Percentiles rank a stretch among this genome's conserved stretches.
phyloP scores from a whole-genome alignment of 1,140 invertebrate genomes.

The Drosophila mojavensis region DNA sequence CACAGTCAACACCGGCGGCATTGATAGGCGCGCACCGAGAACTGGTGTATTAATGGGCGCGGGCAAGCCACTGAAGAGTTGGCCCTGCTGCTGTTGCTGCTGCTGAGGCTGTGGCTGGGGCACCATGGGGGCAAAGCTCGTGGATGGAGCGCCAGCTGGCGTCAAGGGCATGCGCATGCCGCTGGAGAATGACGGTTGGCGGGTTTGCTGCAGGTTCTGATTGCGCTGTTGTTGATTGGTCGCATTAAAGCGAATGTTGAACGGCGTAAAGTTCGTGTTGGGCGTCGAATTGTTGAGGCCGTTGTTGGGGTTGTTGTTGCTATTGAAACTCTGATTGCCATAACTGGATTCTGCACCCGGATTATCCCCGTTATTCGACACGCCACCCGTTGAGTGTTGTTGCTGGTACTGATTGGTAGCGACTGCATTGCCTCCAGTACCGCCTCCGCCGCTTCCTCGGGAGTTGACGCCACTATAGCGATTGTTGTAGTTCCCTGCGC shows the following conservation, averaged over 20 bases:
- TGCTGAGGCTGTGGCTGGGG: conserved; percentile 10
- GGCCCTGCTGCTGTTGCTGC: conserved; percentile 43
- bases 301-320: conserved; percentile 20
- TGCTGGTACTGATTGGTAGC: conserved; percentile 61
- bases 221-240: conserved; percentile 61
- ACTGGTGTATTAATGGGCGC: conserved; percentile 33
- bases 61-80: conserved; percentile 48
- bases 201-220: conserved; percentile 28
- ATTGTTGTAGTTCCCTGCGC: conserved; percentile 84
- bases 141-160: conserved; percentile 23
- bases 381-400: conserved; percentile 39
- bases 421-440: conserved; percentile 62
- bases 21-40: conserved; percentile 34
- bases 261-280: conserved; percentile 63
- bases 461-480: conserved; percentile 83
- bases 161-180: conserved; percentile 10
- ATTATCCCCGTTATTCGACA: conserved; percentile 11
- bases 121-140: conserved; percentile 38
- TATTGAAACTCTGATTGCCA: conserved; percentile 52
- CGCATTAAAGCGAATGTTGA: conserved; percentile 72
- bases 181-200: conserved; percentile 19
- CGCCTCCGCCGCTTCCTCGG: conserved; percentile 77
- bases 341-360: conserved; percentile 26
- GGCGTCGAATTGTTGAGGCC: conserved; percentile 27
- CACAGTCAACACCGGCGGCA: conserved; percentile 53